These are phyloP conservation scores for Aphaenogaster rudis DNA, from an alignment of 1,140 invertebrate genomes.

Conservation along the genomic window DNA sequence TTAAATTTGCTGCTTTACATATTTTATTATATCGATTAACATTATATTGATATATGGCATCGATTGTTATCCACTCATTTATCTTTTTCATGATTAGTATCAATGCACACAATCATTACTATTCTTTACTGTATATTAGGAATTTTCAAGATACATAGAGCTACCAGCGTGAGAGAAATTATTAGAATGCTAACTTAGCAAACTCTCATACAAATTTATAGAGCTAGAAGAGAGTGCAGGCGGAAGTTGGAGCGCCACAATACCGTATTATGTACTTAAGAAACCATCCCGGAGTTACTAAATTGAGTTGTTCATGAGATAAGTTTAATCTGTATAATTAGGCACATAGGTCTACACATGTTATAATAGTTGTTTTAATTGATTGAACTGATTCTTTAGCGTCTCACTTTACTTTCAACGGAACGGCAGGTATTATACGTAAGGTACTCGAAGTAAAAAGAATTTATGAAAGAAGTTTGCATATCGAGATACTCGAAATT, in stretches of 20 bases:
- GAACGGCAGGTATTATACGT: not conserved
- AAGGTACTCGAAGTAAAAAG: not conserved
- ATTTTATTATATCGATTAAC: not conserved
- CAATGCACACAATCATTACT: not conserved
- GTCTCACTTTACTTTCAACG: not conserved
- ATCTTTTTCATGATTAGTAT: constrained; percentile 17
- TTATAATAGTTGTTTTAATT: constrained; percentile 23
- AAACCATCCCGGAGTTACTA: constrained; percentile 34
- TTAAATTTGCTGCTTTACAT: not conserved
- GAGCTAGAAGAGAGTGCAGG: constrained; percentile 27
- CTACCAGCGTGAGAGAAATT: constrained; percentile 34
- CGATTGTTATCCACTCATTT: not conserved
- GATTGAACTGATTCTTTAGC: not conserved
- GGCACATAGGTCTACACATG: not conserved
- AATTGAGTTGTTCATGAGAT: constrained; percentile 42
- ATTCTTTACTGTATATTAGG: not conserved
- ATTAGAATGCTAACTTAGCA: constrained; percentile 57
- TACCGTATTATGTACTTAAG: constrained; percentile 55
- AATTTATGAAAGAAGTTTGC: not conserved
- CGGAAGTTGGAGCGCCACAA: constrained; percentile 39
- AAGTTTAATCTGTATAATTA: constrained; percentile 50
- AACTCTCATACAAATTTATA: constrained; percentile 50
- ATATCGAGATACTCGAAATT: constrained; percentile 2
- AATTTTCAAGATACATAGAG: constrained; percentile 48
- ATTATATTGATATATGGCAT: no score